Percentiles rank a stretch among this genome's conserved stretches.
These are phyloP conservation scores for Gymnocypris eckloni DNA, from an alignment of 2,797 vertebrate genomes.

Conservation along the genomic window DNA sequence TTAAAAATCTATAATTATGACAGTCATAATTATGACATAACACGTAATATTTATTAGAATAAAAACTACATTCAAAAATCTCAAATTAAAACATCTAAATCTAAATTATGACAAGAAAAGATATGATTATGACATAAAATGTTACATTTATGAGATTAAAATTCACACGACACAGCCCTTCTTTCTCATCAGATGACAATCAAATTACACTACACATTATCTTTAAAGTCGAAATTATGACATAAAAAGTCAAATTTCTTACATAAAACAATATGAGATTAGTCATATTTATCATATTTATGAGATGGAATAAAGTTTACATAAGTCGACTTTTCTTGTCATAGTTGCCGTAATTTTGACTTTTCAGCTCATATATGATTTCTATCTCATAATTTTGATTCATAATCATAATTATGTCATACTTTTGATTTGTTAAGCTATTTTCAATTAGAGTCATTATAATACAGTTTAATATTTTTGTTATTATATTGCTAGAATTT, in stretches of 20 bases:
- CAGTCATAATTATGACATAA: too few species aligned
- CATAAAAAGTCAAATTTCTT: neutral
- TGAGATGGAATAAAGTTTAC: neutral
- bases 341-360: neutral
- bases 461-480: too few species aligned
- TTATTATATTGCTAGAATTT: too few species aligned
- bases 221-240: neutral
- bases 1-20: neutral
- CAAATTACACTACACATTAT: neutral
- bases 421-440: too few species aligned
- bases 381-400: too few species aligned
- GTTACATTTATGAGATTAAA: neutral
- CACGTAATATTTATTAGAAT: neutral
- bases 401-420: too few species aligned
- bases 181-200: slow-evolving; percentile 14
- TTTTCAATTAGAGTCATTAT: too few species aligned
- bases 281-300: neutral
- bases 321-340: neutral
- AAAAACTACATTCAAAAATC: neutral
- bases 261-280: neutral
- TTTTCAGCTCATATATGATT: neutral
- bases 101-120: too few species aligned
- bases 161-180: neutral
- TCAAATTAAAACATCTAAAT: too few species aligned
- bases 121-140: too few species aligned